Percentiles rank a stretch among this genome's conserved stretches.
Conservation (phyloP, 2,797 vertebrate genomes). For the Choloepus didactylus region DNA sequence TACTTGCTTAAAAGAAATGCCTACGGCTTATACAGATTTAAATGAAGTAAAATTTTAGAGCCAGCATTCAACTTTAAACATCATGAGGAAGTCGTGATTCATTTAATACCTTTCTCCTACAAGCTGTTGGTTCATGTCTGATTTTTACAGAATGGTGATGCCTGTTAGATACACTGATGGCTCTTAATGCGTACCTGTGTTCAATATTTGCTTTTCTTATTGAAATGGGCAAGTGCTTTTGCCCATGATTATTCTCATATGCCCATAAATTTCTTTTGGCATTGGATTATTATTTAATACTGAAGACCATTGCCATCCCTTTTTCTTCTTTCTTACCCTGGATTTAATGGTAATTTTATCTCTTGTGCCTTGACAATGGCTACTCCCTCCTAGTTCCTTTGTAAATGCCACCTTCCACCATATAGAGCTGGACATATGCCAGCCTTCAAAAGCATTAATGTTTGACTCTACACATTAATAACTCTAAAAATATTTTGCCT, state of each 20-base stretch:
- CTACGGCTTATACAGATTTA: neutral
- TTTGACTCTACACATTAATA: neutral
- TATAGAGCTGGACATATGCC: neutral
- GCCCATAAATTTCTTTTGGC: neutral
- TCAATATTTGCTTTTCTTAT: neutral
- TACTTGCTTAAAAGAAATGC: slow-evolving; percentile 35
- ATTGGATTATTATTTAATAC: neutral
- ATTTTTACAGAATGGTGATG: neutral
- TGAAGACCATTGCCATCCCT: neutral
- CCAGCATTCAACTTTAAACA: slow-evolving; percentile 22
- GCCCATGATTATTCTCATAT: neutral
- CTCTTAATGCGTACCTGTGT: neutral
- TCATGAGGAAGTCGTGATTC: neutral
- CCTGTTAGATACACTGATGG: neutral
- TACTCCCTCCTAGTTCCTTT: neutral
- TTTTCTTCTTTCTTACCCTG: neutral
- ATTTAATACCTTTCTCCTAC: neutral
- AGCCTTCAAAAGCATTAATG: neutral
- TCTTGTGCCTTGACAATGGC: neutral
- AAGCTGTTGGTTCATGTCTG: neutral
- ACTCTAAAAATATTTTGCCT: too few species aligned
- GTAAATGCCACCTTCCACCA: neutral
- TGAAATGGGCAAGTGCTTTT: neutral
- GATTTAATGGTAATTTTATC: neutral
- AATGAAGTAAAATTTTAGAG: neutral